Base-by-base conservation (phyloP, 2,797 vertebrate genomes). In the Nyctibius grandis region DNA sequence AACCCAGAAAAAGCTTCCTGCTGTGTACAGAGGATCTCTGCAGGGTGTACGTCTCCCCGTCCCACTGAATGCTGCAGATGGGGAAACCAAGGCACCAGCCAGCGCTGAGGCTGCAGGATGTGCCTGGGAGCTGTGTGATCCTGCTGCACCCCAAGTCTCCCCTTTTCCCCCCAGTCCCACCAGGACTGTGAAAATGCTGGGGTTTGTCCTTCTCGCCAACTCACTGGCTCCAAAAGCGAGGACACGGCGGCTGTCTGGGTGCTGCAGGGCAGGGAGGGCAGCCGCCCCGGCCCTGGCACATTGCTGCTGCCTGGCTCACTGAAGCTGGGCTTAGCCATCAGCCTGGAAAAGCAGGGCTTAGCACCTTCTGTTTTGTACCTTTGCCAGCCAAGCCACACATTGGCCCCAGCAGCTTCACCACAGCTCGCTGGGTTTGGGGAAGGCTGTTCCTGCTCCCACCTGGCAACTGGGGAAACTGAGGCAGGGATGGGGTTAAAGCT, bases 1-100 rank as follows among this genome's bases (percentile, higher is more conserved):
- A 85, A 96, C 88, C 93, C 77, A 95, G 92, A 85, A 96, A 82
- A 48, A 20, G 31, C 19, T 69, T 36, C n/a, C 21, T 53, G 76
- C 53, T 13, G 2, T 2, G 16, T 4, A 1, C 0, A 0, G 40
- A 69, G 67, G 36, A 36, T 4, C 72, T 69, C 89, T 88, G 82
- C 29, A 34, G 69, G 51, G 23, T 3, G 26, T 26, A 5, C 54
- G 15, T 10, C 54, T 48, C n/a, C 25, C 34, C 59, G 17, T 1
- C 28, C 38, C 11, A 0, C 0, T 33, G 84, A 54, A 34, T 1
- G 9, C 65, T 40, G 42, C 53, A 21, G 33, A 8, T 23, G 29
- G 38, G 78, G 76, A 92, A 93, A 94, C 57, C 61, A 81, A 93
- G 89, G 81, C 78, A 77, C 15, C 70, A 53, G 42, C 31, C 38